These are phyloP conservation scores for Antechinus stuartii DNA, from an alignment of 2,113 vertebrate genomes.

Conservation along the genomic window DNA sequence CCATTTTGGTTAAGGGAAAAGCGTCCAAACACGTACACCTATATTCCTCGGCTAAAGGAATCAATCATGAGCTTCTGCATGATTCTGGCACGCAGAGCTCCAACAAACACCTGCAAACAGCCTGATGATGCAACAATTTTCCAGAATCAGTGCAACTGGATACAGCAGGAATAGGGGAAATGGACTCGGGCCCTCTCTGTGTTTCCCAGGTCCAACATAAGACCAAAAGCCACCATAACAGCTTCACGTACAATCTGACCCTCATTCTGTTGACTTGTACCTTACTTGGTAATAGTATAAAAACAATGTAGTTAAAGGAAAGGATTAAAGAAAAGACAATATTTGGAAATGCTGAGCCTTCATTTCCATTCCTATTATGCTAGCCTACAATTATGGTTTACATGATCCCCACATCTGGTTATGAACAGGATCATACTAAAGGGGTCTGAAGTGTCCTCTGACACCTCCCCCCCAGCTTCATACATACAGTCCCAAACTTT, in stretches of 20 bases:
- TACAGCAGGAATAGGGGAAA: neutral
- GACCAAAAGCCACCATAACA: neutral
- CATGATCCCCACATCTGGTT: neutral
- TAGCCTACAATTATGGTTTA: neutral
- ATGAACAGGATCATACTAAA: neutral
- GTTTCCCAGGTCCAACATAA: neutral
- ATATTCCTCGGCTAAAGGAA: neutral
- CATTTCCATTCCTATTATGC: neutral
- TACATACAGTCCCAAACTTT: too few relatives aligned
- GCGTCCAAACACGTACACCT: neutral
- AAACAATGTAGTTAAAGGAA: neutral
- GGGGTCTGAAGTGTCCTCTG: neutral
- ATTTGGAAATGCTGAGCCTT: neutral
- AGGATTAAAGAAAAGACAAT: neutral
- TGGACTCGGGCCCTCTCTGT: neutral
- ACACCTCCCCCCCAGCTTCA: too few relatives aligned
- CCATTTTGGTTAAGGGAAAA: neutral
- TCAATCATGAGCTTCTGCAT: neutral
- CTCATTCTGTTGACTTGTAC: neutral
- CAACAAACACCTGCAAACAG: neutral
- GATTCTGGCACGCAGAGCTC: neutral
- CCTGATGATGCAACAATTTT: neutral
- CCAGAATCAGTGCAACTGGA: neutral
- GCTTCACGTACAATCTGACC: neutral
- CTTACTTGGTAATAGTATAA: neutral